Base-by-base conservation (phyloP, 1,140 invertebrate species). In the Nymphalis io region DNA sequence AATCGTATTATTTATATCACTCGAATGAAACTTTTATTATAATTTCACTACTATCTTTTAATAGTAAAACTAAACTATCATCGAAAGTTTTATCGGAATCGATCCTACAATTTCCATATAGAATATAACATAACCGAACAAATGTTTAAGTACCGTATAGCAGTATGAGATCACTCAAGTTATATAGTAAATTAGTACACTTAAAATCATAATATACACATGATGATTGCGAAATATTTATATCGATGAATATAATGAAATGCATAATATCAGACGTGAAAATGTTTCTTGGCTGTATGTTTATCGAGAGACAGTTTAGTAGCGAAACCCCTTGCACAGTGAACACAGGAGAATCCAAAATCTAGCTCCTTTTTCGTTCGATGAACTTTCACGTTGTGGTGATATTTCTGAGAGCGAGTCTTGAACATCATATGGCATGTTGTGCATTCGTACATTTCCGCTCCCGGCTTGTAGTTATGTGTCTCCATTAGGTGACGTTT, bases 351-450 rank as follows among this genome's bases (percentile, higher is more conserved):
- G 46, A 79, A 88, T 13, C 79, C 83, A 33, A 84, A 87, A 13
- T 89, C 87, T 0, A 80, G 70, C 44, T 91, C 89, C 69, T 88
- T 89, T 72, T 88, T 89, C 1, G 80, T 84, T 6, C 87, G 71
- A 74, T 91, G 88, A 0, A 85, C 81, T 75, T 88, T 91, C 0
- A 88, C 84, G 46, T 89, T 89, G 38, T 91, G 88, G 38, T 89
- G 88, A 46, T 91, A 90, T 53, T 89, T 89, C 44, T 89, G 86
- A 42, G 89, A 92, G 3, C 89, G 73, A 13, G 88, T 87, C 62
- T 89, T 89, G 61, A 94, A 94, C 55, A 87, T 90, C 82, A 93
- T 93, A 33, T 91, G 90, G 60, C 93, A 94, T 13, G 87, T 87
- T 0, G 86, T 87, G 57, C 91, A 92, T 51, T 92, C 89, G 60